Percentiles rank a stretch among this genome's conserved stretches.
Evolutionary conservation across 1,140 invertebrate genomes (phyloP).

Genomic region (Whitmania pigra): DNA sequence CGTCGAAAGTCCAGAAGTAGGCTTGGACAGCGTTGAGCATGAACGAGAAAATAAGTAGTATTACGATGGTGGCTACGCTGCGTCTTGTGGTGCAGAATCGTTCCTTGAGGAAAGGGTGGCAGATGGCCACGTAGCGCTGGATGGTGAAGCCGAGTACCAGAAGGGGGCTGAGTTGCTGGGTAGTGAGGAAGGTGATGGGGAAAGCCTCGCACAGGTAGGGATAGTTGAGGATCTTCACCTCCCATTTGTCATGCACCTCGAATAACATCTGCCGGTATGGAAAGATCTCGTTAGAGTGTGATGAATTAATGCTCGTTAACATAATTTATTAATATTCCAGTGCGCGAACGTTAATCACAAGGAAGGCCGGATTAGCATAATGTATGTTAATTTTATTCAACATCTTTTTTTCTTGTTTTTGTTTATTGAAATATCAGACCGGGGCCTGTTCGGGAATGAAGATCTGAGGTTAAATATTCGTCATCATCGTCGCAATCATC

Average conservation of each 20-base stretch:
- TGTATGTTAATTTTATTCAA: slow-evolving; percentile 26
- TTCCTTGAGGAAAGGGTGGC: slow-evolving; percentile 61
- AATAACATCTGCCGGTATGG: slow-evolving; percentile 22
- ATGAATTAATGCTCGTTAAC: no score
- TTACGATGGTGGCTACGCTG: slow-evolving; percentile 53
- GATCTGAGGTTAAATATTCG: background rate
- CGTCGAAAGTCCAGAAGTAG: slow-evolving; percentile 36
- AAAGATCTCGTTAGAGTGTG: no score
- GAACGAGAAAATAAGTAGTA: slow-evolving; percentile 24
- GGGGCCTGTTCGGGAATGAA: no score
- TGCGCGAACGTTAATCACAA: slow-evolving; percentile 19
- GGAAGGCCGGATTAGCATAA: slow-evolving; percentile 30
- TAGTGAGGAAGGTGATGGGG: slow-evolving; percentile 30
- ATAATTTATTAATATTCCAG: slow-evolving; percentile 4
- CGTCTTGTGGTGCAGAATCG: slow-evolving; percentile 63
- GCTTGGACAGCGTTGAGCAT: slow-evolving; percentile 34
- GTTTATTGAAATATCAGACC: no score
- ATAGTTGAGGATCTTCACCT: slow-evolving; percentile 25
- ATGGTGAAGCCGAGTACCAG: slow-evolving; percentile 61
- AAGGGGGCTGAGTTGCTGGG: slow-evolving; percentile 32
- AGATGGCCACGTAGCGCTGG: slow-evolving; percentile 66
- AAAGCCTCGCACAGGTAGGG: slow-evolving; percentile 30
- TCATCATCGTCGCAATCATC: slow-evolving; percentile 28
- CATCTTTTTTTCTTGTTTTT: no score
- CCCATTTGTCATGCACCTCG: slow-evolving; percentile 22